Evolutionary conservation across 2,888 invertebrate genomes (phyloP).

Genomic region (Charanyca ferruginea): DNA sequence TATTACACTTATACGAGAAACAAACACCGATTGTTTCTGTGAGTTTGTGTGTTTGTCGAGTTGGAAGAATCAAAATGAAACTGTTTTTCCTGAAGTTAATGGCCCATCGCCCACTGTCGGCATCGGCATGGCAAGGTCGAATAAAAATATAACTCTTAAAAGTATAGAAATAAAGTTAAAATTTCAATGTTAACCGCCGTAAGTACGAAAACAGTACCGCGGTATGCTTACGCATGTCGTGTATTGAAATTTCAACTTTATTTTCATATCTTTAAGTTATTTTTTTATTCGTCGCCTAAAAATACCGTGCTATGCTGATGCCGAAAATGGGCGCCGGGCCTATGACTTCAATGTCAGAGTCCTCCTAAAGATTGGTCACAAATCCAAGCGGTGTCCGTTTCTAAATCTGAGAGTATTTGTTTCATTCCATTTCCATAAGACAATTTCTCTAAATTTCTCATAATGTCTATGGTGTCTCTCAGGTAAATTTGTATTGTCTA

Average conservation of each 20-base stretch:
- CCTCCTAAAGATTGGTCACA: constrained; percentile 44
- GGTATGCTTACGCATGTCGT: too few species aligned
- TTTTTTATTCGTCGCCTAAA: too few species aligned
- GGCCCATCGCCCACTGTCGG: too few species aligned
- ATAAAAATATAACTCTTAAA: too few species aligned
- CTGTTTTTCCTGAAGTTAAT: constrained; percentile 10
- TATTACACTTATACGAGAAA: constrained; percentile 64
- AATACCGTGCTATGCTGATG: too few species aligned
- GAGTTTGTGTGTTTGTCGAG: constrained; percentile 36
- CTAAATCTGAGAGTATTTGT: constrained; percentile 73
- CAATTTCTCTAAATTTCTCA: constrained; percentile 72
- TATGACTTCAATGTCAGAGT: constrained; percentile 15
- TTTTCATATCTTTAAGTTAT: too few species aligned
- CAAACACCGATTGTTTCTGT: constrained; percentile 68
- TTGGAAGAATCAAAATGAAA: constrained; percentile 18
- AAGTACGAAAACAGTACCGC: too few species aligned
- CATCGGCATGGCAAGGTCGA: too few species aligned
- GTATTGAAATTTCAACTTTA: too few species aligned
- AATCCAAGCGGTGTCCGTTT: constrained; percentile 73
- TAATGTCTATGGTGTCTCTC: constrained; percentile 85
- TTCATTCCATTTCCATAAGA: constrained; percentile 75
- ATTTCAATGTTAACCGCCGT: too few species aligned
- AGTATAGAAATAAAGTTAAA: too few species aligned
- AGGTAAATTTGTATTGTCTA: constrained; percentile 87
- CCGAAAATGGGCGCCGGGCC: too few species aligned